A percentile compares a stretch with the other conserved stretches of the same genome.
Evolutionary conservation across 2,888 invertebrate species (phyloP).

Genomic region (Melanostoma mellinum): DNA sequence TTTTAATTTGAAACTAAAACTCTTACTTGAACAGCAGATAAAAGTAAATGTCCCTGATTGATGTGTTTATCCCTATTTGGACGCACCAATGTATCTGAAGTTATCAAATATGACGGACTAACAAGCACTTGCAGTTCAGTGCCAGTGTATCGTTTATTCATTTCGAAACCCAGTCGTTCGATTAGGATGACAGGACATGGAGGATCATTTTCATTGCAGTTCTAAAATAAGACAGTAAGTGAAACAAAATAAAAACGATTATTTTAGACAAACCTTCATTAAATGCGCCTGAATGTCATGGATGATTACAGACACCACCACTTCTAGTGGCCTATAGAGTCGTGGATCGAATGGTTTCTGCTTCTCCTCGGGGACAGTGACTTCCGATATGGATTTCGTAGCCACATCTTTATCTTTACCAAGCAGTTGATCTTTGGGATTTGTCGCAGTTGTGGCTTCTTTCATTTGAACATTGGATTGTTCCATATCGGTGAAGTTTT

Average conservation of each 20-base stretch:
- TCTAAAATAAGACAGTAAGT: constrained; percentile 81
- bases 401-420: constrained; percentile 79
- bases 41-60: constrained; percentile 92
- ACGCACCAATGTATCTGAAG: constrained; percentile 88
- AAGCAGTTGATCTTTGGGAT: constrained; percentile 80
- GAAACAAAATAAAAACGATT: constrained; percentile 17
- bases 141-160: constrained; percentile 96
- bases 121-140: constrained; percentile 94
- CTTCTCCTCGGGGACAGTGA: constrained; percentile 84
- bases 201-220: constrained; percentile 94
- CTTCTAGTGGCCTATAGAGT: constrained; percentile 93
- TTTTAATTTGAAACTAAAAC: background rate
- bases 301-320: constrained; percentile 95
- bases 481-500: constrained; percentile 96
- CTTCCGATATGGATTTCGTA: constrained; percentile 81
- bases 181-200: constrained; percentile 94
- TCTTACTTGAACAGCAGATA: constrained; percentile 90
- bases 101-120: constrained; percentile 93
- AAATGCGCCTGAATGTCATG: constrained; percentile 98
- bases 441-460: constrained; percentile 80
- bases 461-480: constrained; percentile 84
- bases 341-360: constrained; percentile 91
- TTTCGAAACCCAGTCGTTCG: constrained; percentile 97
- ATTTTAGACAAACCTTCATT: constrained; percentile 77
- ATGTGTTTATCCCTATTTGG: constrained; percentile 88